Percentiles rank a stretch among this genome's conserved stretches.
Conservation (phyloP, 2,797 vertebrate species). For the Varecia variegata region DNA sequence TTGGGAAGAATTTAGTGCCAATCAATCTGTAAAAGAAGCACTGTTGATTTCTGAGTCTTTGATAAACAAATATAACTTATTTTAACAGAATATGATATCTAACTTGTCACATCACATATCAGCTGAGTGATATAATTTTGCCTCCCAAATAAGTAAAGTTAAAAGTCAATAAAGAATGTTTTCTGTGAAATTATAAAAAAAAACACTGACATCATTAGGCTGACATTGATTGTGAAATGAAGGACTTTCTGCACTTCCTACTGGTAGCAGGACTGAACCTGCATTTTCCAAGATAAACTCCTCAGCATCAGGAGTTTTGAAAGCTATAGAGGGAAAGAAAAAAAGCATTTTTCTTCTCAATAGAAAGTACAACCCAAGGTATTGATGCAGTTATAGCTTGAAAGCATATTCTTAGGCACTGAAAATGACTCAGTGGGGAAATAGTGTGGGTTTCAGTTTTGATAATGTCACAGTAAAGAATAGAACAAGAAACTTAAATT, state of each 20-base stretch:
- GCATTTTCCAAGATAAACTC: constrained; percentile 79
- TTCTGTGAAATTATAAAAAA: constrained; percentile 14
- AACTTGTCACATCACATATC: neutral
- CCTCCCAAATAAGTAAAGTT: neutral
- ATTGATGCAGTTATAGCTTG: constrained; percentile 79
- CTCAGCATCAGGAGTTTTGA: constrained; percentile 82
- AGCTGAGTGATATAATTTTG: constrained; percentile 38
- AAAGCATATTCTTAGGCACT: constrained; percentile 83
- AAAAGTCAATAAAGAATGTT: neutral
- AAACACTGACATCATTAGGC: constrained; percentile 71
- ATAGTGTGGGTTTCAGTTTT: constrained; percentile 81
- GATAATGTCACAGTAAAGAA: constrained; percentile 80
- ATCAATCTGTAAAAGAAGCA: neutral
- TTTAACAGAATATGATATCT: neutral
- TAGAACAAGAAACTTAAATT: constrained; percentile 80
- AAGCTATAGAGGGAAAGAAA: constrained; percentile 78
- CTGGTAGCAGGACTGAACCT: constrained; percentile 68
- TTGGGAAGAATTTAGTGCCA: neutral
- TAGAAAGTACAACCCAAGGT: constrained; percentile 74
- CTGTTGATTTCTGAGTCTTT: neutral
- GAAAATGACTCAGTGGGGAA: constrained; percentile 82
- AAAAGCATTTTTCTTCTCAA: constrained; percentile 65
- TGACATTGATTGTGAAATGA: constrained; percentile 76
- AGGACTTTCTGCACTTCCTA: constrained; percentile 72
- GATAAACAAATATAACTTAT: neutral